Percentiles rank a stretch among this genome's conserved stretches.
phyloP scores from a whole-genome alignment of 1,140 invertebrate species.

The Procambarus virginalis region DNA sequence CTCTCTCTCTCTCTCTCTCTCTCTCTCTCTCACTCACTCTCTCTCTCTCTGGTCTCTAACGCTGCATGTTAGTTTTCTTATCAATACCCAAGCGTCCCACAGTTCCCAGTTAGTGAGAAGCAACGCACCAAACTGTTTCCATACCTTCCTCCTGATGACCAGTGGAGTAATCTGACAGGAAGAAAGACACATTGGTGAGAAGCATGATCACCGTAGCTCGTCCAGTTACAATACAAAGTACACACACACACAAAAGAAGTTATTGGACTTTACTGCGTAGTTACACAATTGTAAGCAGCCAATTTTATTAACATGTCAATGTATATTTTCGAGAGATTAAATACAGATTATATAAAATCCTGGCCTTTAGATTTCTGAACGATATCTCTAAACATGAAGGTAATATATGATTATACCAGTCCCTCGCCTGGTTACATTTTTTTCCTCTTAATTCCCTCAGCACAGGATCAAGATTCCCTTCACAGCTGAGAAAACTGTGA shows the following conservation, averaged over 20 bases:
- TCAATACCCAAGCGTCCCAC: not conserved
- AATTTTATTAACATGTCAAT: too few species aligned
- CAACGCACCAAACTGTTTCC: conserved; percentile 4
- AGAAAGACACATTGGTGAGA: conserved; percentile 36
- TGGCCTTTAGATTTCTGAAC: not conserved
- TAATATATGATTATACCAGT: not conserved
- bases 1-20: too few species aligned
- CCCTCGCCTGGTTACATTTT: not conserved
- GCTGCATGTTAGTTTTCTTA: not conserved
- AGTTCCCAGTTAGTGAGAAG: conserved; percentile 18
- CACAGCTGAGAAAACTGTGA: too few species aligned
- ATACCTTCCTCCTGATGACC: conserved; percentile 43
- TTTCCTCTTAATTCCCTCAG: not conserved
- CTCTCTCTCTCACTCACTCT: not conserved
- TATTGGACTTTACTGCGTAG: not conserved
- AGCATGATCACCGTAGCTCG: not conserved
- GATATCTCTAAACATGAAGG: not conserved
- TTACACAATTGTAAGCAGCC: too few species aligned
- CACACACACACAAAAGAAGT: not conserved
- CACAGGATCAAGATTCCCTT: not conserved
- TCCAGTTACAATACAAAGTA: not conserved
- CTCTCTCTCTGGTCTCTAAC: not conserved
- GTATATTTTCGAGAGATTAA: too few species aligned
- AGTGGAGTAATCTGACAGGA: conserved; percentile 39
- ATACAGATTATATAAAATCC: too few species aligned